Evolutionary conservation across 2,888 invertebrate genomes (phyloP).

Genomic region (Myathropa florea): DNA sequence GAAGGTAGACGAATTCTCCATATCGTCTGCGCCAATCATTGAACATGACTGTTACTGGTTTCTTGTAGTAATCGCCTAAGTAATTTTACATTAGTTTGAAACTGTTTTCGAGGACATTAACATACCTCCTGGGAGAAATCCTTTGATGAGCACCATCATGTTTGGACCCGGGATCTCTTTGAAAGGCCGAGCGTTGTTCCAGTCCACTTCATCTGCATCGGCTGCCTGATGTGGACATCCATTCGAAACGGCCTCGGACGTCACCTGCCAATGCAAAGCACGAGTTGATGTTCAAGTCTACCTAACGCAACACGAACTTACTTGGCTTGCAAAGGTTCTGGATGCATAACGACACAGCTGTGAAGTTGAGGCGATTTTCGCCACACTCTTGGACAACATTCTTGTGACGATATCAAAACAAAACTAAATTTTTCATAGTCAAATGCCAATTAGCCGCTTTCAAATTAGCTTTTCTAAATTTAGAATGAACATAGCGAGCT

Average conservation of each 20-base stretch:
- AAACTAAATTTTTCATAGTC: neutral
- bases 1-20: slow-evolving; percentile 79
- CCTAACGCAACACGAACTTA: no score
- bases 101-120: no score
- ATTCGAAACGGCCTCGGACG: neutral
- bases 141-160: slow-evolving; percentile 57
- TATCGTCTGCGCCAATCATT: slow-evolving; percentile 72
- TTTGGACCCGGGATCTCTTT: slow-evolving; percentile 73
- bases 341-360: neutral
- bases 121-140: slow-evolving; percentile 75
- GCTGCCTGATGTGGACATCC: slow-evolving; percentile 33
- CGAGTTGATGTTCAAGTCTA: neutral
- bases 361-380: neutral
- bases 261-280: neutral
- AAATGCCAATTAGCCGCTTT: neutral
- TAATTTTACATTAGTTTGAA: neutral
- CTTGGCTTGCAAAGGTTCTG: slow-evolving; percentile 12
- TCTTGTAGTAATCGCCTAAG: slow-evolving; percentile 52
- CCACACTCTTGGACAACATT: neutral
- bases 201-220: slow-evolving; percentile 65
- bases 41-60: slow-evolving; percentile 25
- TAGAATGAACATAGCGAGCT: neutral
- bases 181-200: slow-evolving; percentile 75
- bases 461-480: neutral
- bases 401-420: neutral